These are phyloP conservation scores for Morus bassanus DNA, from an alignment of 2,797 vertebrate genomes.

Conservation along the genomic window DNA sequence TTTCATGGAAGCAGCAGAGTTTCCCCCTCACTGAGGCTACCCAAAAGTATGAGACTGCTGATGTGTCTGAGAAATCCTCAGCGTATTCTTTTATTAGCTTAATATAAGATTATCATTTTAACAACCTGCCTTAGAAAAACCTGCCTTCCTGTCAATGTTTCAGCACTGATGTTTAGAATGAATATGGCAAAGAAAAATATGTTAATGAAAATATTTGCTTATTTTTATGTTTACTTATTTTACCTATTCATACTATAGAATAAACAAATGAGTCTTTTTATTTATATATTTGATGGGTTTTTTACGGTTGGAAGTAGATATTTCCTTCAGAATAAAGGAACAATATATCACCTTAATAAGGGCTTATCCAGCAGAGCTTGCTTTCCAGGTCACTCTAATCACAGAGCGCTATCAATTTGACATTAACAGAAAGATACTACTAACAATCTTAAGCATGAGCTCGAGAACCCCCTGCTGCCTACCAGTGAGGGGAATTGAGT, in stretches of 20 bases:
- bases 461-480: slow-evolving; percentile 69
- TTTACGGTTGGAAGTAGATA: neutral
- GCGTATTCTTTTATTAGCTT: neutral
- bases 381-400: slow-evolving; percentile 66
- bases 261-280: neutral
- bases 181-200: neutral
- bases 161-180: neutral
- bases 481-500: slow-evolving; percentile 61
- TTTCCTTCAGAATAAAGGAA: neutral
- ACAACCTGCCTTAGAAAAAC: neutral
- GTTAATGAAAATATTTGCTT: neutral
- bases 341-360: neutral
- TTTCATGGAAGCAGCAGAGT: neutral
- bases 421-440: slow-evolving; percentile 74
- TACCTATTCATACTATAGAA: neutral
- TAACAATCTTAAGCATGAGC: slow-evolving; percentile 69
- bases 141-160: neutral
- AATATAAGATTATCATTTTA: neutral
- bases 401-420: slow-evolving; percentile 72
- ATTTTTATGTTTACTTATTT: neutral
- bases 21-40: neutral
- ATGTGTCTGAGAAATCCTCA: neutral
- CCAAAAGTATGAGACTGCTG: neutral
- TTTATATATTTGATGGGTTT: neutral
- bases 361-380: neutral